These are phyloP conservation scores for Tinea semifulvella DNA, from an alignment of 2,888 invertebrate genomes.

Conservation along the genomic window DNA sequence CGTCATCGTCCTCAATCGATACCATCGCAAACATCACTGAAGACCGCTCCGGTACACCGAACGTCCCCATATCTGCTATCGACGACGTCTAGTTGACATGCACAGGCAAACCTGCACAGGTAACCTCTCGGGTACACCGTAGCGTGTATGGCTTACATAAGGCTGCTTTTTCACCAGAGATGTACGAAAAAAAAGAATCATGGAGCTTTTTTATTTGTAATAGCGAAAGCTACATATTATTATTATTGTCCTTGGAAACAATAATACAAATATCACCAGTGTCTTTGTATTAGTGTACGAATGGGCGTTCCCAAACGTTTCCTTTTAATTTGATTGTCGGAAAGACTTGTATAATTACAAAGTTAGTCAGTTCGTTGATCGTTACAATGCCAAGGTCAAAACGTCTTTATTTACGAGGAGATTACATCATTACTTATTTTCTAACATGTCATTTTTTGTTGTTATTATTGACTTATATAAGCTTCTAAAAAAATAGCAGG, in stretches of 20 bases:
- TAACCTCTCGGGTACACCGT: constrained; percentile 6
- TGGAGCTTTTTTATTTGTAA: too few relatives aligned
- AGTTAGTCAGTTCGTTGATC: constrained; percentile 9
- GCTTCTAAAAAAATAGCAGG: too few relatives aligned
- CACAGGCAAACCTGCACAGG: constrained; percentile 19
- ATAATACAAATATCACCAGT: too few relatives aligned
- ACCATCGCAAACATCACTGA: constrained; percentile 23
- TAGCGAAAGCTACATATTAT: too few relatives aligned
- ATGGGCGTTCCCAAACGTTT: background rate
- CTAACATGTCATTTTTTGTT: background rate
- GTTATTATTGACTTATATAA: too few relatives aligned
- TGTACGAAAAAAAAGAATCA: too few relatives aligned
- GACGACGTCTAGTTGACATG: constrained; percentile 22
- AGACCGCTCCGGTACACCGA: constrained; percentile 22
- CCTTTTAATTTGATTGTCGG: constrained; percentile 7
- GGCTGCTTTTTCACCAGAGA: background rate
- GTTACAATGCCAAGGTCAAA: constrained; percentile 9
- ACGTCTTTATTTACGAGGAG: background rate
- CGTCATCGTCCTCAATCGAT: constrained; percentile 18
- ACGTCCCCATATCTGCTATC: constrained; percentile 21
- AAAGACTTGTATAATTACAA: background rate
- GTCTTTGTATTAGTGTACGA: background rate
- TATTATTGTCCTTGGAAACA: too few relatives aligned
- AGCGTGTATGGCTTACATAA: constrained; percentile 6
- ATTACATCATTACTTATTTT: constrained; percentile 9